Percentiles rank a stretch among this genome's conserved stretches.
These are phyloP conservation scores for Peromyscus attwateri DNA, from an alignment of 2,797 vertebrate genomes.

Conservation along the genomic window DNA sequence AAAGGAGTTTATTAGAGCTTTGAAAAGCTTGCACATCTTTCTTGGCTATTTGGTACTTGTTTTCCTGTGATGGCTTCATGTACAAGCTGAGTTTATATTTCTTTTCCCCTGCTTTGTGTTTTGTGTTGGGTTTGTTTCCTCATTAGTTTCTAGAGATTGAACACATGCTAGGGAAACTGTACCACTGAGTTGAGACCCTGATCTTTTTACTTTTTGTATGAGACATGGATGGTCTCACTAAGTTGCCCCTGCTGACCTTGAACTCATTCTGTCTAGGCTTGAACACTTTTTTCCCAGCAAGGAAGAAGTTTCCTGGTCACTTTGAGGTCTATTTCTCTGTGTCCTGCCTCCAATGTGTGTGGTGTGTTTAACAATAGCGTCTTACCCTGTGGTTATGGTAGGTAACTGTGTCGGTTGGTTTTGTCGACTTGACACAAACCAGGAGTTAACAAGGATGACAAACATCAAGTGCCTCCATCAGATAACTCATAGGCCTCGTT, in stretches of 20 bases:
- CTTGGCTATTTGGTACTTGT: not conserved
- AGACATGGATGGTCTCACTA: not conserved
- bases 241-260: not conserved
- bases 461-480: not conserved
- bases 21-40: not conserved
- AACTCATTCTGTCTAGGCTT: not conserved
- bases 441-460: too few relatives aligned
- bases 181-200: not conserved
- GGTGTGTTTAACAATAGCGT: not conserved
- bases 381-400: not conserved
- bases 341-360: too few relatives aligned
- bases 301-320: not conserved
- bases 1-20: not conserved
- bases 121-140: not conserved
- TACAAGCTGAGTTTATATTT: not conserved
- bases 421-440: not conserved
- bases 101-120: too few relatives aligned
- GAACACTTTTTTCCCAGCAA: not conserved
- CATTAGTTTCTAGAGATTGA: not conserved
- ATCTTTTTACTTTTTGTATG: not conserved
- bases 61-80: not conserved
- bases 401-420: not conserved
- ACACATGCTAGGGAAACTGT: not conserved
- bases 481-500: not conserved
- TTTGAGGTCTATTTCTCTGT: not conserved